Base-by-base conservation (phyloP, 2,113 vertebrate genomes). In the Camelus bactrianus region DNA sequence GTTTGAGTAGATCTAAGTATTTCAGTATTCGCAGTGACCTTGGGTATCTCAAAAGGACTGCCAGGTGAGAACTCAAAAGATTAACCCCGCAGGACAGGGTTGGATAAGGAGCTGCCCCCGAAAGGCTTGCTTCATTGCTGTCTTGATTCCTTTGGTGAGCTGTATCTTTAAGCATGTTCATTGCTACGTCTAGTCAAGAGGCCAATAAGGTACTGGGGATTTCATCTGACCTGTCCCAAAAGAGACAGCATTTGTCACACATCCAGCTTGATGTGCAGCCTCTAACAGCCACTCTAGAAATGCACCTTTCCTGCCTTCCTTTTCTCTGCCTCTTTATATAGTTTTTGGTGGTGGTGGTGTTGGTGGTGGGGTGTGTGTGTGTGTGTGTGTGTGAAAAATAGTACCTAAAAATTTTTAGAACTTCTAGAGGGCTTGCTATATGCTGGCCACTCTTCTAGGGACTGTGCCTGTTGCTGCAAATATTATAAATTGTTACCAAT, bases 1-100 rank as follows among this genome's bases (percentile, higher is more conserved):
- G 94, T 97, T 93, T 89, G 93, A 81, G 95, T 56, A 12, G 26
- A 95, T 97, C 98, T 98, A 96, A 93, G 52, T 98, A 93, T 96
- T 98, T 98, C 90, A 83, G 62, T 95, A 93, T 95, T 93, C 50
- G 10, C 79, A 52, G 26, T 95, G 96, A 98, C 95, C 96, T 97
- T 64, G 2, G 48, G 42, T 75, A 26, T 70, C 30, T 64, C 30
- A 58, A 94, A 94, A 95, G 4, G 19, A 86, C 80, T 98, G 64
- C n/a, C 73, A 96, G 89, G 84, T 96, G 84, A 97, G 26, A 96
- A 54, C 69, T 91, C n/a, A 80, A 1, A 6, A 9, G 8, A 5
- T 50, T 95, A 90, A 58, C 28, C 50, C 42, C 65, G 46, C 13
- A 42, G 15, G 69, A 92, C 46, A 38, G 32, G 75, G 3, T 0